These are phyloP conservation scores for Trichomycterus rosablanca DNA, from an alignment of 2,113 vertebrate genomes.

Conservation along the genomic window DNA sequence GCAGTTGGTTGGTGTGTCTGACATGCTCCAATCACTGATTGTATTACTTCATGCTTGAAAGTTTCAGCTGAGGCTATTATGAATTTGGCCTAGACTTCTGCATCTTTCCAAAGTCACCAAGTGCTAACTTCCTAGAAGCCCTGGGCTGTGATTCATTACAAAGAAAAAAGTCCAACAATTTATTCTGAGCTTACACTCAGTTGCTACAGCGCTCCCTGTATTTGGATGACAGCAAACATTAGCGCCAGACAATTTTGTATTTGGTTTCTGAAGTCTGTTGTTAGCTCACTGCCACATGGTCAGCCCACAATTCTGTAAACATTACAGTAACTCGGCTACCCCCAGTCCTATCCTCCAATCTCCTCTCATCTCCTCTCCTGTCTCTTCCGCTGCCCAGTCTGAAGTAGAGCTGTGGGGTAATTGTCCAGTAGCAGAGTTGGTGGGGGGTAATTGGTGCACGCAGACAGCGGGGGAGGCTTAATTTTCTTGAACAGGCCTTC, in stretches of 20 bases:
- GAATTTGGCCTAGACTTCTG: too few species aligned
- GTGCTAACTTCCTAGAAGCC: conserved; percentile 1
- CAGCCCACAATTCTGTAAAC: conserved; percentile 57
- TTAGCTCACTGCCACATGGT: conserved; percentile 57
- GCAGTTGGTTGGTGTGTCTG: background rate
- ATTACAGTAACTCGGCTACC: conserved; percentile 53
- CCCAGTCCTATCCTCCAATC: conserved; percentile 17
- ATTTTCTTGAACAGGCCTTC: conserved; percentile 70
- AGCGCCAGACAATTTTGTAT: conserved; percentile 30
- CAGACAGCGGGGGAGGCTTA: conserved; percentile 61
- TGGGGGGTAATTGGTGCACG: conserved; percentile 67
- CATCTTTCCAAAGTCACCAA: background rate
- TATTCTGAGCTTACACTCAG: background rate
- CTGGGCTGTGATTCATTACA: too few species aligned
- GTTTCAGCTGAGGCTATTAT: too few species aligned
- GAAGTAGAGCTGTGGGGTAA: conserved; percentile 31
- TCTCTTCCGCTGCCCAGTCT: conserved; percentile 33
- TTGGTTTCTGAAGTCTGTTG: conserved; percentile 56
- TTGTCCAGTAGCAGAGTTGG: conserved; percentile 53
- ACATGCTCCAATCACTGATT: conserved; percentile 4
- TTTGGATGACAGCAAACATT: conserved; percentile 32
- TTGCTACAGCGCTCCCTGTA: conserved; percentile 10
- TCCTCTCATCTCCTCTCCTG: conserved; percentile 34
- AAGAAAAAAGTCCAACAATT: conserved; percentile 8
- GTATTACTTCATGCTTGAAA: background rate